Evolutionary conservation across 2,888 invertebrate genomes (phyloP), one percentile per base, ranked within the genome.

Genomic region (Pandemis corylana): DNA sequence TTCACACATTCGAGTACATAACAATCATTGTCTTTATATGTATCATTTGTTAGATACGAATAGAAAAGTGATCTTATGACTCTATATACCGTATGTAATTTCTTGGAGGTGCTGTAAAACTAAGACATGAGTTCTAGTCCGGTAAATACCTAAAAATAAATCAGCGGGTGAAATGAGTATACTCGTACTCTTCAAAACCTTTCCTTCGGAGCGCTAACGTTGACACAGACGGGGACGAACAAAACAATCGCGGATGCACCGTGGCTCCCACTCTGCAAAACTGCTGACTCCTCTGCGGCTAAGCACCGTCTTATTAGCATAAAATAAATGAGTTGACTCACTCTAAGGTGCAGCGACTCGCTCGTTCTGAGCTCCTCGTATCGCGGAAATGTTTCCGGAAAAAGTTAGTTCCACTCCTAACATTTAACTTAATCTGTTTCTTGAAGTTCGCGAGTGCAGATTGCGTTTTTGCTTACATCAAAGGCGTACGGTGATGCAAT

Each of bases 251-350:
- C n/a, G 15, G 86, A 86, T 89, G 87, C 89, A 88, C 85, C 86
- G 83, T 82, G 82, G 83, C 81, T 81, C 82, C 84, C 80, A 79
- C 78, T 80, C 82, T 82, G 79, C 82, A 78, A 88, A 90, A 90
- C 86, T 89, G 89, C 90, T 89, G 89, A 90, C 89, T 89, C 84
- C 84, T 85, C 82, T 79, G 79, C 81, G 85, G 84, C 84, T 87
- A 87, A 87, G 85, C 86, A 81, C 84, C 85, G 80, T 81, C 89
- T 89, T 88, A 93, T 93, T 93, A 92, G 87, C 92, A 92, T 93
- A 91, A 90, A 89, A 85, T 88, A 89, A 91, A 92, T 90, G 88
- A 79, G 76, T 76, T 74, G 72, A 76, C 77, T 78, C 79, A 67
- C 74, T 75, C 69, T 72, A 89, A 89, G 89, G 90, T 90, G 89